Evolutionary conservation across 2,797 vertebrate genomes (phyloP).

Genomic region (Manis pentadactyla): DNA sequence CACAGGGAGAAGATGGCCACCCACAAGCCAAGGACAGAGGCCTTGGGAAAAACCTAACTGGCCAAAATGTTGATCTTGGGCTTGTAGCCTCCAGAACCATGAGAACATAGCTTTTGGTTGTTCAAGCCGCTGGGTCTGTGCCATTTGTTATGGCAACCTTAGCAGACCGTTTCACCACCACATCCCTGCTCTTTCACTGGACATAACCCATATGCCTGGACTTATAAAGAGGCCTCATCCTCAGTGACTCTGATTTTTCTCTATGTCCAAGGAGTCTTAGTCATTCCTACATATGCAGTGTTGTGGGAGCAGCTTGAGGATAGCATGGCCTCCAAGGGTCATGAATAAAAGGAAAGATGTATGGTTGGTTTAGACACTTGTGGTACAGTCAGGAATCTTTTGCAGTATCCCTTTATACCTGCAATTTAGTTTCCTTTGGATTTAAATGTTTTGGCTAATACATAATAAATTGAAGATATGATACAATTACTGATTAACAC

Average conservation of each 20-base stretch:
- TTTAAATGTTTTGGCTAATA: not conserved
- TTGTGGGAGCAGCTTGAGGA: not conserved
- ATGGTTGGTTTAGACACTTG: not conserved
- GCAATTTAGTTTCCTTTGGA: not conserved
- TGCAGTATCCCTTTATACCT: not conserved
- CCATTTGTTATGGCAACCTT: not conserved
- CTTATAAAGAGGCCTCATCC: too few species aligned
- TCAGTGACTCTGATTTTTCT: not conserved
- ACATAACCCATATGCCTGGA: not conserved
- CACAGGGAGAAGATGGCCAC: not conserved
- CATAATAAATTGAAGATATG: not conserved
- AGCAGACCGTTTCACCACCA: accelerated
- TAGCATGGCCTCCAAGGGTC: not conserved
- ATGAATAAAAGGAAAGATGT: not conserved
- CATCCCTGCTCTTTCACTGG: not conserved
- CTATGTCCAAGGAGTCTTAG: not conserved
- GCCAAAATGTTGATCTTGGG: not conserved
- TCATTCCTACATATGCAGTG: not conserved
- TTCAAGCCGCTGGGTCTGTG: not conserved
- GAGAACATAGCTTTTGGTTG: not conserved
- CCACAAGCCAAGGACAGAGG: not conserved
- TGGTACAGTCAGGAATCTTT: not conserved
- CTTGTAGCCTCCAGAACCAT: not conserved
- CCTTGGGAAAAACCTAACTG: not conserved
- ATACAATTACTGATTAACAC: not conserved